These are phyloP conservation scores for Empidonax traillii DNA, from an alignment of 2,113 vertebrate species.

Conservation along the genomic window DNA sequence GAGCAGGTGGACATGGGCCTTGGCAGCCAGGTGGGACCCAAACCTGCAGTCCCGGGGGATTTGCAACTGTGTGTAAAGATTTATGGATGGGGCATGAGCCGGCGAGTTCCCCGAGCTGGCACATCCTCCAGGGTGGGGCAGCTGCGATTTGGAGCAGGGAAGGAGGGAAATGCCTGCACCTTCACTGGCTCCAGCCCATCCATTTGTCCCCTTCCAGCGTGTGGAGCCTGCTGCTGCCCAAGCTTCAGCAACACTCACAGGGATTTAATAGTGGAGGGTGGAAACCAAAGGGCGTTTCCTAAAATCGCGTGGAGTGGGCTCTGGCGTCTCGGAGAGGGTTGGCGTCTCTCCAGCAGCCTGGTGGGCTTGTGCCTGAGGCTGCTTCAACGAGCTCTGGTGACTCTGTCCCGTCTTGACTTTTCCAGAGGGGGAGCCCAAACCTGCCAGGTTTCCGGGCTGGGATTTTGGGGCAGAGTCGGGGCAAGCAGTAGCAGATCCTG, in stretches of 20 bases:
- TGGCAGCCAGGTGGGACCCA: neutral
- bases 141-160: neutral
- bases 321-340: neutral
- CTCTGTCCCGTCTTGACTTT: neutral
- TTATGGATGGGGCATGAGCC: neutral
- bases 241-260: neutral
- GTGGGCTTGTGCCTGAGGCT: neutral
- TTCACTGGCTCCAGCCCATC: neutral
- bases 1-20: neutral
- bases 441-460: neutral
- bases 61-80: neutral
- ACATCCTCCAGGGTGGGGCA: neutral
- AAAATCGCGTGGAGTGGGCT: neutral
- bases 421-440: neutral
- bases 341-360: neutral
- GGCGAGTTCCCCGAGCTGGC: neutral
- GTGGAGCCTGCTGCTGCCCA: neutral
- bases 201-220: neutral
- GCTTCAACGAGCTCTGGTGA: neutral
- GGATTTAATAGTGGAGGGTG: accelerated
- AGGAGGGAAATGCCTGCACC: neutral
- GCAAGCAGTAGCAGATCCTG: neutral
- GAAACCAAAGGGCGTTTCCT: neutral
- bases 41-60: neutral
- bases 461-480: neutral